Percentiles rank a stretch among this genome's conserved stretches.
Conservation (phyloP, 2,888 invertebrate species). For the Cyaniris semiargus region DNA sequence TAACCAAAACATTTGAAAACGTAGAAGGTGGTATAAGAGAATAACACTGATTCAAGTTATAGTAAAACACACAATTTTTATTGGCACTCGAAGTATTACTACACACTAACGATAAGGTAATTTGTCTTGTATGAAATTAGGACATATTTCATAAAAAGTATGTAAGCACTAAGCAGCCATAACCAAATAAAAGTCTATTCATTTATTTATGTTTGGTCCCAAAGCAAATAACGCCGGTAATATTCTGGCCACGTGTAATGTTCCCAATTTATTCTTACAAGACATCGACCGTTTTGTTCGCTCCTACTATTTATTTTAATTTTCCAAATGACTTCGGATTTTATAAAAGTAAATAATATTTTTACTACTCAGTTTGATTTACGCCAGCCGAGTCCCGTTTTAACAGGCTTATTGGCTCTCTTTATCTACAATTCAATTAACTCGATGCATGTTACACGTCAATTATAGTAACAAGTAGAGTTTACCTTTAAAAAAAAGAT, state of each 20-base stretch:
- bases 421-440: not conserved
- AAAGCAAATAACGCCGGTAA: not conserved
- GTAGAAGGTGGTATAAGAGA: too few relatives aligned
- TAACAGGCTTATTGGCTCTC: not conserved
- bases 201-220: conserved; percentile 9
- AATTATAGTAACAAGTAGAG: too few relatives aligned
- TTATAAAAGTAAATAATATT: not conserved
- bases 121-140: not conserved
- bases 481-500: too few relatives aligned
- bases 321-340: conserved; percentile 3
- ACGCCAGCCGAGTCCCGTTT: not conserved
- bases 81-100: too few relatives aligned
- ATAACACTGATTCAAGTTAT: too few relatives aligned
- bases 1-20: too few relatives aligned
- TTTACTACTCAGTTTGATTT: not conserved
- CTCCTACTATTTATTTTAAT: conserved; percentile 6
- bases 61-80: too few relatives aligned
- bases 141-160: not conserved
- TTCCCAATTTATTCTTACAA: conserved; percentile 20
- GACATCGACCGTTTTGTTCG: not conserved
- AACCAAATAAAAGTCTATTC: not conserved
- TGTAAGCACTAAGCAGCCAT: conserved; percentile 36
- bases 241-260: conserved; percentile 7
- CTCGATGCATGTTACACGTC: not conserved
- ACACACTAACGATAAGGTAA: too few relatives aligned